Evolutionary conservation across 2,888 invertebrate genomes (phyloP).

Genomic region (Nephrotoma appendiculata): DNA sequence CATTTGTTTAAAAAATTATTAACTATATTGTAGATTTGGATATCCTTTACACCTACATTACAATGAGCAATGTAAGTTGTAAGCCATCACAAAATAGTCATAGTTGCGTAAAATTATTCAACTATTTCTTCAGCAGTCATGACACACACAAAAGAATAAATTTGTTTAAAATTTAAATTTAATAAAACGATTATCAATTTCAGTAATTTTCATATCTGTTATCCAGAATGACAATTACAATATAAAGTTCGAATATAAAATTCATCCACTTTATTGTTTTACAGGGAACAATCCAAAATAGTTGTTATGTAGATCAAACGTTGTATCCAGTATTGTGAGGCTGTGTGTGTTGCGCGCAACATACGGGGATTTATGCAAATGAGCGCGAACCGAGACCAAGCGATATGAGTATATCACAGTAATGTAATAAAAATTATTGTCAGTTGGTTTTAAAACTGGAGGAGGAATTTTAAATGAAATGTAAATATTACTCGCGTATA

Average conservation of each 20-base stretch:
- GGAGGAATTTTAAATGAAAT: neutral
- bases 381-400: neutral
- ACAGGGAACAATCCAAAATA: neutral
- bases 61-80: no score
- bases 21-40: no score
- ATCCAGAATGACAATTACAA: neutral
- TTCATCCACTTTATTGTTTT: neutral
- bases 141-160: neutral
- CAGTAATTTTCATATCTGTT: neutral
- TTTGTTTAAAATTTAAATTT: neutral
- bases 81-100: no score
- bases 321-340: neutral
- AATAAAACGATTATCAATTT: neutral
- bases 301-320: neutral
- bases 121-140: no score
- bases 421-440: neutral
- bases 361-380: neutral
- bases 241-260: neutral
- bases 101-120: no score
- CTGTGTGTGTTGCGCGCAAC: neutral
- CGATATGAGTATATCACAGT: neutral
- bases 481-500: neutral
- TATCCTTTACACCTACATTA: no score
- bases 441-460: neutral
- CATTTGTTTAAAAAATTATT: no score